Base-by-base conservation (phyloP, 2,113 vertebrate genomes). In the Dicentrarchus labrax region DNA sequence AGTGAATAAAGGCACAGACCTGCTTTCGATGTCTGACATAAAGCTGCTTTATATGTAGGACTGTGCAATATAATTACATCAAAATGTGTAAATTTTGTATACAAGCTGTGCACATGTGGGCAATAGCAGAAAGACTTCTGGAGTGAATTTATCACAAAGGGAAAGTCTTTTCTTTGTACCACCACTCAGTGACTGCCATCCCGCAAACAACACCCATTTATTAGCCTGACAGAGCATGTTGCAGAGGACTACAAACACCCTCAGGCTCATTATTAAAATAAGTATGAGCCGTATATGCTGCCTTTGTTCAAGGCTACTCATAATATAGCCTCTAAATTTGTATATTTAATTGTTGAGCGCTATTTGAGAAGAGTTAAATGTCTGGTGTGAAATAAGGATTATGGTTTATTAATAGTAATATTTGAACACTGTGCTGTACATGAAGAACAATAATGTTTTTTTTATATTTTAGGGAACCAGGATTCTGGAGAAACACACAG, bases 191-290 rank as follows among this genome's bases (percentile, higher is more conserved):
- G 19, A 39, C 21, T 62, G 45, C 12, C 17, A 54, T 78, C 62
- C 30, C 66, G 76, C 72, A 84, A 68, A 76, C 69, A 53, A 72
- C 83, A 85, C 59, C 80, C 67, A 3, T 80, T 62, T 80, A 80
- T 43, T 21, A 85, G 47, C 78, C 17, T 90, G 87, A 88, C 73
- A 53, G 66, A 86, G 83, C 87, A 82, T 19, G 76, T 77, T 84
- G 50, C 15, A 75, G 24, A 69, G 6, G 30, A 45, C 39, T 60
- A 47, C 38, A 85, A 64, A 80, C 77, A 30, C 60, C 89, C 76
- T 70, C 10, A 19, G 65, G 87, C 57, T 10, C 43, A 69, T 71
- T 45, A 72, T 82, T 86, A 65, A 87, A 87, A 88, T 83, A 64
- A 65, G 68, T 21, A 66, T 76, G 72, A 82, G 43, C 41, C 48